Evolutionary conservation across 2,113 vertebrate species (phyloP), one percentile per base, ranked within the genome.

Genomic region (Telmatochromis brachygnathus): DNA sequence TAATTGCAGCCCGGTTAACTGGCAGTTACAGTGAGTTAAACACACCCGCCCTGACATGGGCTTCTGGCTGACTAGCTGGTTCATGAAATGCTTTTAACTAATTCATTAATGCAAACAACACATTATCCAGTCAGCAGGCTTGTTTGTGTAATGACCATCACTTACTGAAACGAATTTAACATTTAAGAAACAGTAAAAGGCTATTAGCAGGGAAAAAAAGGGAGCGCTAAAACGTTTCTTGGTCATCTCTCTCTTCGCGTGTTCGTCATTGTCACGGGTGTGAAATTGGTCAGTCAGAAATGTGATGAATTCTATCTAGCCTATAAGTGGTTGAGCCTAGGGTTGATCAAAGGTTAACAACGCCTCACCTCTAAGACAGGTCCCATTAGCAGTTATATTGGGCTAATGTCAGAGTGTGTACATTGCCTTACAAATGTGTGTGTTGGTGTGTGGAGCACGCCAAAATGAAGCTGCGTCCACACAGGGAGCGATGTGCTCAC

Each of bases 361-460:
- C 93, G 91, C 94, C 91, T 94, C 93, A 95, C 93, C 93, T 70
- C 91, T 79, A 92, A 94, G 95, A 94, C 94, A 94, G 93, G 79
- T 92, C 89, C 92, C 91, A 96, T 95, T 95, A 96, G 94, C 92
- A 95, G 92, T 94, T 94, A 94, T 95, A 96, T 93, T 96, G 88
- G 80, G 84, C 89, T 89, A 88, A 85, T 81, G 68, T 77, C 73
- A 60, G 26, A 53, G 53, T 85, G 81, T 91, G 91, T 88, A 84
- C 84, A 84, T 62, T 82, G 70, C 60, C 65, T 93, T 53, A 65
- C 55, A 19, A 75, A 47, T 56, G 81, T 81, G 65, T 88, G 81
- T 82, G 85, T 51, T 47, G 65, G 35, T 84, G 68, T 55, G 42
- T 77, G 33, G 5, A 85, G 90, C 42, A 30, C 4, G 15, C 26